Conservation (phyloP, 2,113 vertebrate genomes). For the Perccottus glenii region DNA sequence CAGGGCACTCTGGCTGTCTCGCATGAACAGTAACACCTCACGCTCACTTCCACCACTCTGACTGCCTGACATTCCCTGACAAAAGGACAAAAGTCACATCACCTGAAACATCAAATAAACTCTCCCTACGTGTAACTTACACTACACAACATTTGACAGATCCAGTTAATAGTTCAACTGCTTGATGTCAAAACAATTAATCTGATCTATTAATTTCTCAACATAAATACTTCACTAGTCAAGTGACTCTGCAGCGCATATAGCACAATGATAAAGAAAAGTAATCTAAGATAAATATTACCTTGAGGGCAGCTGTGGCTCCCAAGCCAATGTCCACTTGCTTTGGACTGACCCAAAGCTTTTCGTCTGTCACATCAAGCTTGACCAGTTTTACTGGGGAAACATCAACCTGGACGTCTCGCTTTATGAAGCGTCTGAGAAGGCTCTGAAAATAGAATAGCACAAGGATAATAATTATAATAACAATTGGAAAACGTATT, state of each 20-base stretch:
- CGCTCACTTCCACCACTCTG: neutral
- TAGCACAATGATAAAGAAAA: no score
- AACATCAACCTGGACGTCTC: neutral
- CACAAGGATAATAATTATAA: no score
- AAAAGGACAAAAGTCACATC: neutral
- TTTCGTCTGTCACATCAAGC: neutral
- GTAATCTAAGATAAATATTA: neutral
- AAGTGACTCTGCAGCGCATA: no score
- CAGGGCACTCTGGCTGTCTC: neutral
- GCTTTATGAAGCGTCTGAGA: neutral
- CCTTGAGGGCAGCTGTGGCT: slow-evolving; percentile 9
- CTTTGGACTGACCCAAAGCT: neutral
- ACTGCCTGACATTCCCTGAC: neutral
- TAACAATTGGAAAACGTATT: neutral
- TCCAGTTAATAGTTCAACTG: no score
- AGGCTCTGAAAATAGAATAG: neutral
- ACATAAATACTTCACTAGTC: no score
- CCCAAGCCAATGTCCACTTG: neutral
- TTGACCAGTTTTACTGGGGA: neutral
- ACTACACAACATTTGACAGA: no score
- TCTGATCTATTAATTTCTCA: no score
- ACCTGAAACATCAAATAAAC: no score
- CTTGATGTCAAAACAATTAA: no score
- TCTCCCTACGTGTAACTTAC: no score
- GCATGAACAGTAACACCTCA: neutral